These are phyloP conservation scores for Myrmecobius fasciatus DNA, from an alignment of 2,113 vertebrate species.

Conservation along the genomic window DNA sequence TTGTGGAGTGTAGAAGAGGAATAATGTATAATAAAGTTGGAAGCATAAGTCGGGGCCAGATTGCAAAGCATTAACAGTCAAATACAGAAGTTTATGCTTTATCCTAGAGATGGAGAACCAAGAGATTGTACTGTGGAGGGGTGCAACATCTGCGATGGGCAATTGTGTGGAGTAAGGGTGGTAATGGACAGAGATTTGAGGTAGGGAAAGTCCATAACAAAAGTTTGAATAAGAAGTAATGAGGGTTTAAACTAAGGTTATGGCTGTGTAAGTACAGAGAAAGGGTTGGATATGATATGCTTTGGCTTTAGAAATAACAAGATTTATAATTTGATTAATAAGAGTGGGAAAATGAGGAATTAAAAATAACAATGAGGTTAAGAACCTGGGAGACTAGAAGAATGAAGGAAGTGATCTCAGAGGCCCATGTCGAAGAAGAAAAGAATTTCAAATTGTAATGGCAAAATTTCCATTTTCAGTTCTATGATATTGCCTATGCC, in stretches of 20 bases:
- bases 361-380: background rate
- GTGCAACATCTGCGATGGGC: background rate
- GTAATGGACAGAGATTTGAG: background rate
- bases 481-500: too few species aligned
- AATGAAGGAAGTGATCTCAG: background rate
- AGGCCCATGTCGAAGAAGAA: background rate
- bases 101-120: too few species aligned
- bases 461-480: background rate
- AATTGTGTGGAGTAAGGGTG: background rate
- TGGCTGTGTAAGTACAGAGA: background rate
- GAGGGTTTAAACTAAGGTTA: background rate
- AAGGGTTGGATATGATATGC: background rate
- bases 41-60: too few species aligned
- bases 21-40: too few species aligned
- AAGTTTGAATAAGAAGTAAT: background rate
- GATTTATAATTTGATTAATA: background rate
- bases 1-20: too few species aligned
- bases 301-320: background rate
- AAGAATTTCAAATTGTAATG: slow-evolving; percentile 47
- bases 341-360: background rate
- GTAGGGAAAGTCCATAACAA: background rate
- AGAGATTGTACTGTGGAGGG: too few species aligned
- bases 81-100: too few species aligned
- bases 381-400: background rate
- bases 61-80: too few species aligned